Base-by-base conservation (phyloP, 2,888 invertebrate species). In the Melanchra persicariae region DNA sequence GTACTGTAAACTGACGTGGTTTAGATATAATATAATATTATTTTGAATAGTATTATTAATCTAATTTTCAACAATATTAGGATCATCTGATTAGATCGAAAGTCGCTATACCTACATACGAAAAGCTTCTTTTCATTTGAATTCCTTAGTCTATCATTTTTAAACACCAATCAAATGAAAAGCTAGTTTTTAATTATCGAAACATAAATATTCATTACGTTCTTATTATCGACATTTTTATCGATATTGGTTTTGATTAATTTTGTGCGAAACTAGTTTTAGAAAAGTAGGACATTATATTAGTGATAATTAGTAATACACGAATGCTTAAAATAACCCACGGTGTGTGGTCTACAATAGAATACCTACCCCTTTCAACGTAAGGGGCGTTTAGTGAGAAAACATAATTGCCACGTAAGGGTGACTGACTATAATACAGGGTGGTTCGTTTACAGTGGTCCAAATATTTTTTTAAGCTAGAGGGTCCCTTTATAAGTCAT, bases 191-290 rank as follows among this genome's bases (percentile, higher is more conserved):
- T 51, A 70, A 66, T 63, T 30, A 69, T 45, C 22, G 12, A 67
- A 24, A 69, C 43, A 68, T 70, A 64, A 81, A 73, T 62, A 82
- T 55, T 76, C 47, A 64, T 70, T 65, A 65, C 34, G 45, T 68
- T 61, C n/a, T 51, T 57, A 72, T 57, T 75, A 72, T 63, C 26
- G 69, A 60, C 51, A 45, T 77, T 77, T n/a, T 70, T 69, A 76
- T 70, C 59, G 58, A 59, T 71, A 71, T 69, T 60, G 8, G 30
- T 69, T 69, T 58, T 30, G 47, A 52, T 69, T 62, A 37, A 62
- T 72, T 65, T 61, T 26, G 19, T 57, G 47, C 34, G 22, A 71
- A 67, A 77, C 52, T 65, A 54, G 52, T 70, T 57, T n/a, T 43
- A 19, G 22, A 40, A 40, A 54, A 57, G 71, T 77, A 58, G 65